phyloP scores from a whole-genome alignment of 2,797 vertebrate species.

The Propithecus perrieri region DNA sequence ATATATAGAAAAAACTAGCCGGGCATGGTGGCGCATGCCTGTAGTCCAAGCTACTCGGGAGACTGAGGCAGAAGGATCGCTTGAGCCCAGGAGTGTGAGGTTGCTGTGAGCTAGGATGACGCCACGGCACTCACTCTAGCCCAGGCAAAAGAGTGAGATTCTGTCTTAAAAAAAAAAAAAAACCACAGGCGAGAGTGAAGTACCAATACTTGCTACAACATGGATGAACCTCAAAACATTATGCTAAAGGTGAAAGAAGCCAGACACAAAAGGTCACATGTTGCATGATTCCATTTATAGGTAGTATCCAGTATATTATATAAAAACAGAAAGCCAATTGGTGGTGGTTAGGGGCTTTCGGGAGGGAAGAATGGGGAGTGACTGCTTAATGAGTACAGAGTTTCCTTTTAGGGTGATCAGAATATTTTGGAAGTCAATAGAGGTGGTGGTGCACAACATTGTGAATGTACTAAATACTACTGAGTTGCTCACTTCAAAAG shows the following conservation, averaged over 20 bases:
- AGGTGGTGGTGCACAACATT: not conserved
- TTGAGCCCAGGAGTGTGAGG: too few species aligned
- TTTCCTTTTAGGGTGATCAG: not conserved
- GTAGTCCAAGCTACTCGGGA: too few species aligned
- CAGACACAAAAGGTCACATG: not conserved
- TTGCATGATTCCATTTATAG: not conserved
- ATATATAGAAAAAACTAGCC: too few species aligned
- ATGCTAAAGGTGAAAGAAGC: not conserved
- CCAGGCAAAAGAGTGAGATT: too few species aligned
- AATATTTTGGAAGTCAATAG: not conserved
- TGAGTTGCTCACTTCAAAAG: not conserved
- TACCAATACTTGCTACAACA: not conserved
- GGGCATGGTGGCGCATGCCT: too few species aligned
- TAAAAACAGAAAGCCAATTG: not conserved
- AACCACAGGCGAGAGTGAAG: not conserved
- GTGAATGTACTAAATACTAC: not conserved
- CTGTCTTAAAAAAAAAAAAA: too few species aligned
- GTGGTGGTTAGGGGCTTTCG: not conserved
- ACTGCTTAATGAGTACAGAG: not conserved
- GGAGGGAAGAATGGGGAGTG: not conserved
- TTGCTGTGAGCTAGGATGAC: too few species aligned
- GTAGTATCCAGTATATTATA: not conserved
- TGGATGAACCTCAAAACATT: not conserved
- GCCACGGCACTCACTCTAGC: too few species aligned
- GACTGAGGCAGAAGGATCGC: too few species aligned